phyloP scores from a whole-genome alignment of 1,140 invertebrate species.

The Bombus pyrosoma region DNA sequence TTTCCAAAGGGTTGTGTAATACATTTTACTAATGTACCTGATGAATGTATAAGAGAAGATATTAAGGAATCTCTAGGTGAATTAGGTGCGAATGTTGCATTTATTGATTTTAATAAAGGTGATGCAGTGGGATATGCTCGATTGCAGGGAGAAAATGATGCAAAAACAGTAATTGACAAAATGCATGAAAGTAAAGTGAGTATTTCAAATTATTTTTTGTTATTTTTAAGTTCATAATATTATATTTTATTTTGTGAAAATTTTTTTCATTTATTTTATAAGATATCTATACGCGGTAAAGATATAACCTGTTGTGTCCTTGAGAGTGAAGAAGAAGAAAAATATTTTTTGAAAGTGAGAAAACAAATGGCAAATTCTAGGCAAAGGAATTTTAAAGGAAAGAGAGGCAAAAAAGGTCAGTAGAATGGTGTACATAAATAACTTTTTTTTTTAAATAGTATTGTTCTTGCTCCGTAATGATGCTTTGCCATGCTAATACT shows the following conservation, averaged over 20 bases:
- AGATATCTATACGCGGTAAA: constrained; percentile 29
- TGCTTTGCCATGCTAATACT: constrained; percentile 83
- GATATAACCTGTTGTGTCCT: constrained; percentile 84
- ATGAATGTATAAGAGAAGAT: constrained; percentile 87
- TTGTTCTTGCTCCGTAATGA: constrained; percentile 68
- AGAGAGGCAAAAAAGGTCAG: constrained; percentile 71
- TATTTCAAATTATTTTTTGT: not conserved
- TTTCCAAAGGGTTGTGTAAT: constrained; percentile 88
- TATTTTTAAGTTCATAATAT: not conserved
- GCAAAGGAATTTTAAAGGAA: constrained; percentile 79
- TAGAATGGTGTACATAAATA: constrained; percentile 15
- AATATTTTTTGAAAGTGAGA: constrained; percentile 85
- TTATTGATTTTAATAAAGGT: constrained; percentile 89
- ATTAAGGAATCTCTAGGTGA: constrained; percentile 87
- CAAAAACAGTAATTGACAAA: constrained; percentile 86
- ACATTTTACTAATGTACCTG: constrained; percentile 85
- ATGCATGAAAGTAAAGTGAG: constrained; percentile 84
- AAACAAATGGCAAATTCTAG: constrained; percentile 85
- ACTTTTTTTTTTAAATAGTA: not conserved
- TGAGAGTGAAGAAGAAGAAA: constrained; percentile 88
- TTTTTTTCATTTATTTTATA: not conserved
- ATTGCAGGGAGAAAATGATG: constrained; percentile 87
- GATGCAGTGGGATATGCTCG: constrained; percentile 88
- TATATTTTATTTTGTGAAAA: not conserved
- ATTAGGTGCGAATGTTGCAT: constrained; percentile 86